These are phyloP conservation scores for Hyperoodon ampullatus DNA, from an alignment of 2,113 vertebrate species.

Conservation along the genomic window DNA sequence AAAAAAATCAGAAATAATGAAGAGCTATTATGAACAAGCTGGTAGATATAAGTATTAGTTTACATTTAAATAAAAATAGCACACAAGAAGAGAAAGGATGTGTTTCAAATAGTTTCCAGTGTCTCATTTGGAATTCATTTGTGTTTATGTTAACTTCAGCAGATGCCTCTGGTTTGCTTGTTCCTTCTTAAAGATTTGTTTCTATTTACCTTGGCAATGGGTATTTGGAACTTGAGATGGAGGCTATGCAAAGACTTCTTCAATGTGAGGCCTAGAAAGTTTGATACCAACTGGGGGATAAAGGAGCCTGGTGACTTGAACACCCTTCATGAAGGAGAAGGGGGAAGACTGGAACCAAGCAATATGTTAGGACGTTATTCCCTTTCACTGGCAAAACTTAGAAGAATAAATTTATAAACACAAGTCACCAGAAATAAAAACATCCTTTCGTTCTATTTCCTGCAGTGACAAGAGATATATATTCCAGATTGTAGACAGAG, in stretches of 20 bases:
- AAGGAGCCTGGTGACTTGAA: constrained; percentile 15
- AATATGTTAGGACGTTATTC: constrained; percentile 17
- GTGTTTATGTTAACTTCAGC: constrained; percentile 67
- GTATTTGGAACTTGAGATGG: background rate
- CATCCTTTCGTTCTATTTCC: constrained; percentile 80
- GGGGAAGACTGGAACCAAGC: background rate
- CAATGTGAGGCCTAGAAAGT: background rate
- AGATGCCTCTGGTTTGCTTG: background rate
- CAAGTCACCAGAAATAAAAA: constrained; percentile 83
- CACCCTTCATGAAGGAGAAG: background rate
- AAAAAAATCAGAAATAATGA: constrained; percentile 60
- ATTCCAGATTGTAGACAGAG: constrained; percentile 82
- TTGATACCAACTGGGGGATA: background rate
- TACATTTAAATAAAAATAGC: constrained; percentile 77
- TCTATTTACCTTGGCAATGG: background rate
- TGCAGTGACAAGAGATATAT: constrained; percentile 83
- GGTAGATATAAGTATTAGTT: constrained; percentile 61
- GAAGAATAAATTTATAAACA: constrained; percentile 83
- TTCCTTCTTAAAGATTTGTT: background rate
- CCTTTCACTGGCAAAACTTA: constrained; percentile 36
- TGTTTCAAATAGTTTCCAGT: constrained; percentile 55
- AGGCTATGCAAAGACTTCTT: background rate
- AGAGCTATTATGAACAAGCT: constrained; percentile 68
- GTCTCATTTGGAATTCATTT: constrained; percentile 69
- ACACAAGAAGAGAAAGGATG: constrained; percentile 50